Base-by-base conservation (phyloP, 2,797 vertebrate genomes). In the Acomys russatus region DNA sequence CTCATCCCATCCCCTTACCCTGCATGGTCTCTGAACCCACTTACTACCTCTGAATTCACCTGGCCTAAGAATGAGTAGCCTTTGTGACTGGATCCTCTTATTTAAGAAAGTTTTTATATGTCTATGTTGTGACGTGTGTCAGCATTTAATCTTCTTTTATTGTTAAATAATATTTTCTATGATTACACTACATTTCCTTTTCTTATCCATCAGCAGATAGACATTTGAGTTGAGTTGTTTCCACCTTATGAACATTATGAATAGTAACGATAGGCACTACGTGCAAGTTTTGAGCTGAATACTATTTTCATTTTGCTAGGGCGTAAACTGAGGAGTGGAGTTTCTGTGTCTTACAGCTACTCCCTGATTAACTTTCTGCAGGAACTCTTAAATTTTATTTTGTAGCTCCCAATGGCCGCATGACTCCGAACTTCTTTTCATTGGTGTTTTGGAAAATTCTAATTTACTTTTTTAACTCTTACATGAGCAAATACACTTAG, bases 391-490 rank as follows among this genome's bases (percentile, higher is more conserved):
- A 63, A 89, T 2, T 85, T 70, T 35, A 10, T 73, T 64, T 70
- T 76, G 0, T 51, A 28, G 66, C 30, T 87, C 35, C n/a, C 82
- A 38, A n/a, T 33, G 35, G 54, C 30, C 12, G n/a, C 38, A 54
- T 71, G 30, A 56, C 38, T 64, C 12, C 33, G 54, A 80, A 20
- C 23, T 80, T 78, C 76, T 68, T 85, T 90, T 79, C 18, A 30
- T n/a, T 10, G 83, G 23, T 12, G 93, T 64, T 68, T 54, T 71
- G 23, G 14, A 12, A 68, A 91, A 33, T 66, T 86, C 18, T n/a
- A 56, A 83, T 28, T 76, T 77, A 80, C 30, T 18, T 66, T 71
- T 95, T 88, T 77, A 92, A 92, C 30, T 35, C 44, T 73, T 85
- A 74, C n/a, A n/a, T 91, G 28, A 89, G 18, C 30, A 88, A 66